These are phyloP conservation scores for Pelecanoides urinatrix DNA, from an alignment of 2,113 vertebrate species.

Conservation along the genomic window DNA sequence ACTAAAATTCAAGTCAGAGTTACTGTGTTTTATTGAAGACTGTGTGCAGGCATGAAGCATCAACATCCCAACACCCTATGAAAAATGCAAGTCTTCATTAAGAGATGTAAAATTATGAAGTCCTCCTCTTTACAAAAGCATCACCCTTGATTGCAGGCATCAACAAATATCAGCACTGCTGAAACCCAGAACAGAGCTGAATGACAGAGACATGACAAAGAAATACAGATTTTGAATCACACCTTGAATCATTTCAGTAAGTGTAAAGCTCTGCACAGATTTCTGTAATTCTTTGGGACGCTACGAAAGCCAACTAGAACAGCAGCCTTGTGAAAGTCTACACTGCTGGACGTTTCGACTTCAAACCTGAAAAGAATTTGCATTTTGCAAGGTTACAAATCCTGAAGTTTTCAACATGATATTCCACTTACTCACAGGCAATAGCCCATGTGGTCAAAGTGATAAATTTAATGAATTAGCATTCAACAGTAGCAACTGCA, in stretches of 20 bases:
- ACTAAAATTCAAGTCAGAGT: not conserved
- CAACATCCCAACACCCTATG: not conserved
- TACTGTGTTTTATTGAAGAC: not conserved
- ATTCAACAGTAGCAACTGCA: not conserved
- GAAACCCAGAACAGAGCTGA: not conserved
- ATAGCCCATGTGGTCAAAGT: not conserved
- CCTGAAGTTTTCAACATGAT: not conserved
- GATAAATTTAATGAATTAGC: not conserved
- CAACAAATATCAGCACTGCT: not conserved
- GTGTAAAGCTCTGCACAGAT: not conserved
- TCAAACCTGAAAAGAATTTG: not conserved
- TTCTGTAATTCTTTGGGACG: not conserved
- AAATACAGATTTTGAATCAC: not conserved
- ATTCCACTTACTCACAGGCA: not conserved
- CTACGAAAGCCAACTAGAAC: not conserved
- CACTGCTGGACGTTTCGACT: fast-evolving
- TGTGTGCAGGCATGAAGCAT: not conserved
- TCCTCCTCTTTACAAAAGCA: not conserved
- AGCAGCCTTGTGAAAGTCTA: not conserved
- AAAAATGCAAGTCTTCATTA: not conserved
- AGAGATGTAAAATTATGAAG: not conserved
- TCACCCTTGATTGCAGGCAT: not conserved
- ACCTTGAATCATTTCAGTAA: not conserved
- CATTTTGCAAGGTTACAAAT: not conserved
- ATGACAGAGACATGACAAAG: not conserved